phyloP scores from a whole-genome alignment of 2,113 vertebrate genomes.

The Pseudorectes ferrugineus region DNA sequence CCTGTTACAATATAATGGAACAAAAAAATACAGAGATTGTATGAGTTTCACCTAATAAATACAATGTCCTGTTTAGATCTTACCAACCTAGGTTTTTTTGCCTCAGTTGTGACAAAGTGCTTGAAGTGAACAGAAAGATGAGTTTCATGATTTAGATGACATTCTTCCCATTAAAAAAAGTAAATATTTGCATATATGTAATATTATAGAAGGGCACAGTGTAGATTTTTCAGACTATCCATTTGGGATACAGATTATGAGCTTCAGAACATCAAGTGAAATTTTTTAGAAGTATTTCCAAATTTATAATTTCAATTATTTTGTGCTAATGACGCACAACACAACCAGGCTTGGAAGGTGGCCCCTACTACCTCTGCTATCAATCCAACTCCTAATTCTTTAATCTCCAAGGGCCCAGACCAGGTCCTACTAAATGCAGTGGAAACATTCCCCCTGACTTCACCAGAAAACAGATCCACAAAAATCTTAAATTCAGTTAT shows the following conservation, averaged over 20 bases:
- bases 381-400: neutral
- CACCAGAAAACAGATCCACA: neutral
- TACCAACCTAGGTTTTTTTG: neutral
- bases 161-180: neutral
- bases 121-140: neutral
- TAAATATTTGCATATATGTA: neutral
- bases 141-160: neutral
- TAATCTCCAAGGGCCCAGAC: neutral
- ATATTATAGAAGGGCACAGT: neutral
- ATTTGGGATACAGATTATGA: neutral
- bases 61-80: neutral
- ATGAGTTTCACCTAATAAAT: neutral
- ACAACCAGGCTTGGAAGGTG: neutral
- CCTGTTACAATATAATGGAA: neutral
- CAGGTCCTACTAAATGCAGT: neutral
- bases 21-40: conserved; percentile 7
- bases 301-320: neutral
- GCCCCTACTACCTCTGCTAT: neutral
- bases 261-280: neutral
- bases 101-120: neutral
- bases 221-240: neutral
- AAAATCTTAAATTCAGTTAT: neutral
- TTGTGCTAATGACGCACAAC: neutral
- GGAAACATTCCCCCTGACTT: neutral
- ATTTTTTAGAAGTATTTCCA: neutral